Evolutionary conservation across 53 echinoderm and acorn worm genomes (phyloP), one percentile per base, ranked within the genome.

Genomic region (Actinopyga echinites): DNA sequence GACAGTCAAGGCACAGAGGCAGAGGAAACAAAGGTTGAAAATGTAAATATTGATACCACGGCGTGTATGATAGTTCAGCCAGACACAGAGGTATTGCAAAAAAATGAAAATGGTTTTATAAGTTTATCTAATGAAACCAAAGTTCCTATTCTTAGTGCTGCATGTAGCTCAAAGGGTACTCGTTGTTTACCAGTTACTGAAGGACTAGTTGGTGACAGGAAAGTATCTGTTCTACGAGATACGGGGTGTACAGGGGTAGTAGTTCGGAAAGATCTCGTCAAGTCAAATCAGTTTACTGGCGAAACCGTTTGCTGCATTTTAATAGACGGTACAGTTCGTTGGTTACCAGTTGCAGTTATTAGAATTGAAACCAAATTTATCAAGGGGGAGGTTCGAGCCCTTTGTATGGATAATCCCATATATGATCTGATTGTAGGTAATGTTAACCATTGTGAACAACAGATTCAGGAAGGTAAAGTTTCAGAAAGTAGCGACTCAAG

Each of bases 291-390:
- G 35, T 74, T 84, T 30, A 84, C 84, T 17, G 84, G 84, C 19
- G 56, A 68, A 84, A 24, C 71, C 10, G 22, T 25, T 26, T 30
- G 22, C 8, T 82, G 82, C 42, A 53, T 85, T 23, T 58, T 85
- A 17, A 85, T 85, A 12, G 85, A 85, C 32, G 85, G 85, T n/a
- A 85, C 75, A 22, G 75, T 77, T 17, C 56, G 85, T 33, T 53
- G 75, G 73, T 55, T 56, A 56, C 85, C 85, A 77, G 57, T 75
- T 56, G 85, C 86, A 29, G 28, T 65, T 29, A 4, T 31, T 26
- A 65, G 30, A 30, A 30, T 29, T 30, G 3, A 65, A 32, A 82
- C 82, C 20, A 56, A 56, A 29, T 82, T 61, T 33, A 34, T 57
- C 33, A 82, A 26, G 28, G 82, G 82, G 17, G 35, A 61, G 17